Evolutionary conservation across 2,797 vertebrate species (phyloP), one percentile per base, ranked within the genome.

Genomic region (Emydoidea blandingii): DNA sequence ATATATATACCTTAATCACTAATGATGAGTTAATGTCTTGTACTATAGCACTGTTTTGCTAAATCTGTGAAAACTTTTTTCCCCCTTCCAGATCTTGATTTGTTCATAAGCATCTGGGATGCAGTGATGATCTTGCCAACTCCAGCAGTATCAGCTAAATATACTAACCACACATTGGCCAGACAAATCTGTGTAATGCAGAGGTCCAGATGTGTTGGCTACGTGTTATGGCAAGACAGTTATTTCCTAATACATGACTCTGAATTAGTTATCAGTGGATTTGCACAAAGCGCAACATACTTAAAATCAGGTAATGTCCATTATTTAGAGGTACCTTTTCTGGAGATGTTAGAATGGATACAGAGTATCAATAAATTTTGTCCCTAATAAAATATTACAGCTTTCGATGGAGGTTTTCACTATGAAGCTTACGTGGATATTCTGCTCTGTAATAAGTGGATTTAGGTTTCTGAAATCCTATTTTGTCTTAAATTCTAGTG

Each of bases 401-500:
- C 59, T 53, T 93, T 81, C 82, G 15, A 21, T 57, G 52, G 85
- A 88, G 74, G 81, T 52, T 93, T 94, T 89, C 59, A 54, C 89
- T 57, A 90, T 56, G 90, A 91, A 89, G 89, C 86, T 83, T 91
- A 96, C 91, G 89, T 81, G 37, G 57, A 74, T 90, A 93, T 85
- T 29, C 41, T 53, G 91, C 84, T 81, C 3, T 65, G 49, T 21
- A 85, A 44, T 88, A 41, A 81, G 50, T 49, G 57, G 54, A 68
- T 37, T 65, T 53, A 49, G 27, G 29, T 29, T 4, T 83, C 81
- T 21, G 78, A 52, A 89, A 88, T 72, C 74, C 82, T 79, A 54
- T 59, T 93, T 68, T 93, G 82, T 82, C 68, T 97, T 97, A 84
- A 96, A 81, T 94, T 88, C 74, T 85, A 91, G 82, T 92, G 95